phyloP scores from a whole-genome alignment of 1,140 invertebrate genomes.

The Asobara japonica region DNA sequence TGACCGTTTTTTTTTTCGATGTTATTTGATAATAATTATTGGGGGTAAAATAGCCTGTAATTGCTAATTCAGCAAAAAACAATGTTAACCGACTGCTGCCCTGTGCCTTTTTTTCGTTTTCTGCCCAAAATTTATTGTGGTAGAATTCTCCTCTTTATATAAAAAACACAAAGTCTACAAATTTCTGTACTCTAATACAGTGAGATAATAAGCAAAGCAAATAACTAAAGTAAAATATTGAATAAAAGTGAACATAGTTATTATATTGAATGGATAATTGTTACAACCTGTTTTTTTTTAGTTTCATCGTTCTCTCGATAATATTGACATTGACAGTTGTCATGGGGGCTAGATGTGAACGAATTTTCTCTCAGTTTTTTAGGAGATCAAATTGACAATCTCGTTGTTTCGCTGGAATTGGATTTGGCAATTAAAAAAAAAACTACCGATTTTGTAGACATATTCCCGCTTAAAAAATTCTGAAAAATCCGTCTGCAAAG shows the following conservation, averaged over 20 bases:
- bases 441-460: too few relatives aligned
- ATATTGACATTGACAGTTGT: too few relatives aligned
- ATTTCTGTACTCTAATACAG: slow-evolving; percentile 5
- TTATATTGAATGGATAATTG: slow-evolving; percentile 17
- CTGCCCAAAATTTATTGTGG: slow-evolving; percentile 34
- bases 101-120: slow-evolving; percentile 54
- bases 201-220: slow-evolving; percentile 24
- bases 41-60: not conserved
- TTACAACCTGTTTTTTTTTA: not conserved
- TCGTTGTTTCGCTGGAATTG: too few relatives aligned
- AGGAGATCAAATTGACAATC: too few relatives aligned
- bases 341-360: too few relatives aligned
- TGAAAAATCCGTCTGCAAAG: too few relatives aligned
- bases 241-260: slow-evolving; percentile 32
- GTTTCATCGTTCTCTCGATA: not conserved
- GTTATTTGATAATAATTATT: slow-evolving; percentile 18
- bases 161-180: slow-evolving; percentile 20
- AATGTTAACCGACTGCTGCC: slow-evolving; percentile 40
- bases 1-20: slow-evolving; percentile 3
- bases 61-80: not conserved
- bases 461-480: too few relatives aligned
- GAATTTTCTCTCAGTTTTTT: too few relatives aligned
- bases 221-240: slow-evolving; percentile 23
- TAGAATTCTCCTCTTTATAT: slow-evolving; percentile 3
- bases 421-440: too few relatives aligned